Base-by-base conservation (phyloP, 2,888 invertebrate genomes). In the Brassicogethes aeneus region DNA sequence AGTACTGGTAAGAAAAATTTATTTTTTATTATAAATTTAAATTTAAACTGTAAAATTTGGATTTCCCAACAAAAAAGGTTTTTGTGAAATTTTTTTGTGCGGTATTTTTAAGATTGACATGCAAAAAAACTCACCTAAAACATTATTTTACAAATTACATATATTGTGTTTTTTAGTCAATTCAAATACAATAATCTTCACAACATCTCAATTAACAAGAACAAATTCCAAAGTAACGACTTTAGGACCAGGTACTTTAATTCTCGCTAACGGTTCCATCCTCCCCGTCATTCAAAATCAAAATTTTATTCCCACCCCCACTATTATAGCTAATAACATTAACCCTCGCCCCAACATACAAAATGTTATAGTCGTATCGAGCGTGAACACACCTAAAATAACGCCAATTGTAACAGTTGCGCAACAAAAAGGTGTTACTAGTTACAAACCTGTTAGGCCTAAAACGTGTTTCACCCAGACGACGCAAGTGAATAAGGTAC, bases 401-500 rank as follows among this genome's bases (percentile, higher is more conserved):
- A 13, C 14, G 8, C 12, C 12, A 35, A 17, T 17, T 16, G 14
- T 32, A 34, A 39, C 7, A 29, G 33, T n/a, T 35, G 14, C 13
- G 17, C 5, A 5, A 37, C 15, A 41, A 42, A n/a, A 41, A 46
- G 10, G 23, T 7, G 10, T 10, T 23, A 23, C 23, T 7, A 5
- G 3, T 2, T 34, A 16, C 13, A 17, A 36, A 36, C 45, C 15
- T 37, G 49, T 55, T 34, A 44, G 32, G 42, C 48, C 54, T 3
- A 58, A 59, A 44, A 47, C 47, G n/a, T 61, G 57, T 37, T 38
- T 61, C 13, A 67, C 68, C 2, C 55, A 52, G 46, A 66, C 68
- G 2, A 66, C 66, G 2, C 68, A 66, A 47, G 57, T 64, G 3
- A 69, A 67, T 54, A 70, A 68, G 54, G 61, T 70, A 15, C 68